Base-by-base conservation (phyloP, 2,113 vertebrate genomes). In the Notarius quadriscutis region DNA sequence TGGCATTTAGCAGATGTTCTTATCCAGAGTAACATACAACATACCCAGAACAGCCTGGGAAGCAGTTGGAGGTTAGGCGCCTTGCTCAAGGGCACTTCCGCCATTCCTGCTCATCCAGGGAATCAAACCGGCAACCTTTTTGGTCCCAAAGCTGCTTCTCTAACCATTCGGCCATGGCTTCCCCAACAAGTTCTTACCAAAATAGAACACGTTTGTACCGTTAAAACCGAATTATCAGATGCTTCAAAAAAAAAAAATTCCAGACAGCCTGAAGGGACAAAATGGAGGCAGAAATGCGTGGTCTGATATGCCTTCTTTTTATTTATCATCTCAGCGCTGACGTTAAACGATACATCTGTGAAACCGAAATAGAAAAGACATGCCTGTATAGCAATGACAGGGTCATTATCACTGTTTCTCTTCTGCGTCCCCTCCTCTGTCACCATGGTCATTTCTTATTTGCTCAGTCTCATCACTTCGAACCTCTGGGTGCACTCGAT, bases 391-490 rank as follows among this genome's bases (percentile, higher is more conserved):
- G 17, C 25, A 55, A 72, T 72, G n/a, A 57, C 17, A 7, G 25
- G 4, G 20, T 53, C 41, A 51, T 84, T 55, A 81, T 22, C n/a
- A 34, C 7, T 0, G 8, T 55, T n/a, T 34, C 63, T 25, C 41
- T 53, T 25, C 80, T 34, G 30, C 30, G 18, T 18, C 30, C 58
- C 30, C 27, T 10, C 8, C n/a, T 12, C 57, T 0, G 22, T 85
- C 71, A 48, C 55, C 0, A 5, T 7, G 9, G 41, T 55, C 50
- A 2, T 53, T 58, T 18, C 4, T 7, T 69, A 69, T 41, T 74
- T 84, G 53, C 17, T 58, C 75, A 65, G 12, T 34, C 72, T 78
- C 25, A 34, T 85, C 41, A 53, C 74, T 79, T 78, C 17, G 30
- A 27, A 8, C 27, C 84, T 3, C 10, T n/a, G 12, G 34, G 11